Conservation (phyloP, 1,140 invertebrate species). For the Lanistes nyassanus region DNA sequence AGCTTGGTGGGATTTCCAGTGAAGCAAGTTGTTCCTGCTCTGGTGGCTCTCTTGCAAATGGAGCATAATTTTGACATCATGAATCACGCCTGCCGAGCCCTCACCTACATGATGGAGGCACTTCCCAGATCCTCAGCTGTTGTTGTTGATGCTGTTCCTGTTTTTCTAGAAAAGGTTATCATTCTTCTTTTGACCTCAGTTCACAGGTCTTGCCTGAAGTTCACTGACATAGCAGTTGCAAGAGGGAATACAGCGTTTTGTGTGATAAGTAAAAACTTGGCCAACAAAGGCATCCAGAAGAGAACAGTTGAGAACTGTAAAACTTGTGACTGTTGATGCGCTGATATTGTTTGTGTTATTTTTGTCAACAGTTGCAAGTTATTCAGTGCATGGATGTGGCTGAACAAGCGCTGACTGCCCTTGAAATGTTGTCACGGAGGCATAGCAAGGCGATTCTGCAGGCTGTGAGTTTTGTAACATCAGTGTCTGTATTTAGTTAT, state of each 20-base stretch:
- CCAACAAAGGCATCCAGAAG: too few species aligned
- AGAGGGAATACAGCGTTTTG: too few species aligned
- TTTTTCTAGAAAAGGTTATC: slow-evolving; percentile 70
- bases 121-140: slow-evolving; percentile 94
- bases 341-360: background rate
- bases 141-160: slow-evolving; percentile 96
- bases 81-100: slow-evolving; percentile 97
- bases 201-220: too few species aligned
- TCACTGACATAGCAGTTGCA: too few species aligned
- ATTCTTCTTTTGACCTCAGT: background rate
- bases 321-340: too few species aligned
- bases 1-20: slow-evolving; percentile 97
- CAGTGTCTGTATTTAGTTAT: too few species aligned
- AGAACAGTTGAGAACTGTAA: too few species aligned
- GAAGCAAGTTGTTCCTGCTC: slow-evolving; percentile 95
- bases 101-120: slow-evolving; percentile 99
- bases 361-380: slow-evolving; percentile 80
- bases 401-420: slow-evolving; percentile 93
- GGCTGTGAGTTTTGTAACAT: slow-evolving; percentile 73
- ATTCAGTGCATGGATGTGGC: slow-evolving; percentile 99
- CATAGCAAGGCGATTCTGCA: slow-evolving; percentile 97
- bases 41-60: slow-evolving; percentile 71
- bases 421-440: slow-evolving; percentile 95
- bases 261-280: too few species aligned
- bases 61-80: slow-evolving; percentile 99